A percentile compares a stretch with the other conserved stretches of the same genome.
These are phyloP conservation scores for Tupaia tana DNA, from an alignment of 2,113 vertebrate species.

Conservation along the genomic window DNA sequence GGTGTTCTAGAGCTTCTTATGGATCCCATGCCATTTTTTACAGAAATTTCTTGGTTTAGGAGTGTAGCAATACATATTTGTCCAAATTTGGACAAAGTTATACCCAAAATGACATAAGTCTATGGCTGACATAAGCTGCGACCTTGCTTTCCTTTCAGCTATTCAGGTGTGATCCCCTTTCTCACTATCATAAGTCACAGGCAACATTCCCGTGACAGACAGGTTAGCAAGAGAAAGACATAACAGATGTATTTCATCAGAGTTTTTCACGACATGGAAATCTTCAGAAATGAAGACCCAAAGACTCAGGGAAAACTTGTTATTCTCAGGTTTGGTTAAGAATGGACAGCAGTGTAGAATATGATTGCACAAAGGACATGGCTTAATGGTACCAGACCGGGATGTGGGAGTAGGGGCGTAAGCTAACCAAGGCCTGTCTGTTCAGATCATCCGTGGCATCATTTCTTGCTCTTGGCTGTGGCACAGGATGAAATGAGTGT, in stretches of 20 bases:
- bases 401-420: too few species aligned
- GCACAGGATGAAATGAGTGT: not conserved
- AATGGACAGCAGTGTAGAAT: not conserved
- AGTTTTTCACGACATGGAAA: too few species aligned
- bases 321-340: too few species aligned
- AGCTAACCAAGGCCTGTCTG: not conserved
- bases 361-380: not conserved
- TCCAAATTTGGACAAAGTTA: not conserved
- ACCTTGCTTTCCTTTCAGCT: not conserved
- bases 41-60: not conserved
- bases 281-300: not conserved
- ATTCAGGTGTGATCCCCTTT: not conserved
- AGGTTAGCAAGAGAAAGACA: not conserved
- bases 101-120: not conserved
- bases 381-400: too few species aligned
- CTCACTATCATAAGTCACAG: not conserved
- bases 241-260: not conserved
- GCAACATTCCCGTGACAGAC: not conserved
- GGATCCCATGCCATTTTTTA: not conserved
- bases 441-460: too few species aligned
- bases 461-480: not conserved
- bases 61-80: not conserved
- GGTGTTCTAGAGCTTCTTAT: not conserved
- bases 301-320: not conserved
- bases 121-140: too few species aligned